phyloP scores from a whole-genome alignment of 2,888 invertebrate genomes.

The Heliconius aoede region DNA sequence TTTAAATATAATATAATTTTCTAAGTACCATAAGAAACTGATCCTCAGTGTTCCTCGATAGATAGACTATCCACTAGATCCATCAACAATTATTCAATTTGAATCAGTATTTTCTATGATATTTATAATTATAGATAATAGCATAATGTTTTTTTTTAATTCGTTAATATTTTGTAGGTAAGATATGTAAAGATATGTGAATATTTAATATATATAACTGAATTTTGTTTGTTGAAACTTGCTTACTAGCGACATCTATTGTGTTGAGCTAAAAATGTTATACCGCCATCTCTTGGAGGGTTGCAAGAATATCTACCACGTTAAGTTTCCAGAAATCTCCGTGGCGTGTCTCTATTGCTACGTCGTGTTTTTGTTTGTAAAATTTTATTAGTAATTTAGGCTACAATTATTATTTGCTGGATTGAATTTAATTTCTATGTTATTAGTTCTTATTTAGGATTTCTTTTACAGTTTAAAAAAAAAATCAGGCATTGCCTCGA shows the following conservation, averaged over 20 bases:
- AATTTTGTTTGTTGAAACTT: neutral
- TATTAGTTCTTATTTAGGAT: neutral
- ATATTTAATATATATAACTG: too few species aligned
- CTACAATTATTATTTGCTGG: neutral
- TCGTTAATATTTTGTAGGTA: too few species aligned
- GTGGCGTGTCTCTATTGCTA: neutral
- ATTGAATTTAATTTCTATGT: neutral
- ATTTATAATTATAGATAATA: too few species aligned
- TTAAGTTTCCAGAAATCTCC: neutral
- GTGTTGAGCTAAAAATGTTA: neutral
- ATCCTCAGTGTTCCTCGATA: too few species aligned
- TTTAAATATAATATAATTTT: too few species aligned
- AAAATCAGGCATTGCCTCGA: too few species aligned
- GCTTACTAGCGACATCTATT: slow-evolving; percentile 34
- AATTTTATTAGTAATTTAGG: neutral
- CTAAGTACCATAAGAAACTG: too few species aligned
- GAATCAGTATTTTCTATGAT: neutral
- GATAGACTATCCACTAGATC: too few species aligned
- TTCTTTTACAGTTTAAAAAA: too few species aligned
- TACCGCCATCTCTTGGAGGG: slow-evolving; percentile 30
- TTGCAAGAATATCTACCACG: neutral
- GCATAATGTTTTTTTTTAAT: too few species aligned
- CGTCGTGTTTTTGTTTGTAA: neutral
- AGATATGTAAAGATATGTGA: too few species aligned
- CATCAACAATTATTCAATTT: neutral